These are phyloP conservation scores for Tupiocoris notatus DNA, from an alignment of 2,888 invertebrate species.

Conservation along the genomic window DNA sequence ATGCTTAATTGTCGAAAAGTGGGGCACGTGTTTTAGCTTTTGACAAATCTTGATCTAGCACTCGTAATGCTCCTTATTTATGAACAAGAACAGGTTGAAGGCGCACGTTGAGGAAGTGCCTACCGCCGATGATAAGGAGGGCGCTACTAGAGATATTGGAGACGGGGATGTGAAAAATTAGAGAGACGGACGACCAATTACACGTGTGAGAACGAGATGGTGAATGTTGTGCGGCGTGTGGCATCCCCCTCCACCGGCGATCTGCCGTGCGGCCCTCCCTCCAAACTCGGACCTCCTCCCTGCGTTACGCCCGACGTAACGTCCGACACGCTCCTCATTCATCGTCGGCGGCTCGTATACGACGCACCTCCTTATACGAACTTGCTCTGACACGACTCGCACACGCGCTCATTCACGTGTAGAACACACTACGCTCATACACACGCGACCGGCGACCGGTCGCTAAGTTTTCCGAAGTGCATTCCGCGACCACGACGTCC, in stretches of 20 bases:
- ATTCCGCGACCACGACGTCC: conserved; percentile 39
- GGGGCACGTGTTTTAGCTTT: too few species aligned
- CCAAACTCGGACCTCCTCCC: conserved; percentile 1
- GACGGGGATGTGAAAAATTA: not conserved
- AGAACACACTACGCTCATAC: not conserved
- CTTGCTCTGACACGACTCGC: not conserved
- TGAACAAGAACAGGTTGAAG: conserved; percentile 5
- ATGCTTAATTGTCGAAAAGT: too few species aligned
- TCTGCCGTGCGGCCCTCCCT: not conserved
- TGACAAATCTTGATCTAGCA: too few species aligned
- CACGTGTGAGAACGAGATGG: not conserved
- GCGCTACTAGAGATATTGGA: not conserved
- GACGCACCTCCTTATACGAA: conserved; percentile 9
- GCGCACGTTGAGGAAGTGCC: not conserved
- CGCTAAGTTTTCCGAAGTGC: conserved; percentile 25
- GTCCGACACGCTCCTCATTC: conserved; percentile 44
- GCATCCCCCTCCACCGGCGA: not conserved
- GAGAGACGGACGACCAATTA: not conserved
- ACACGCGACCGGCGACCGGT: not conserved
- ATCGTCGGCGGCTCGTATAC: conserved; percentile 13
- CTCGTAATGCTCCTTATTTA: too few species aligned
- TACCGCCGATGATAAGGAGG: not conserved
- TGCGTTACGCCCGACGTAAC: conserved; percentile 35
- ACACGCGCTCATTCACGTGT: not conserved
- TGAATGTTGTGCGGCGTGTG: conserved; percentile 6